phyloP scores from a whole-genome alignment of 2,113 vertebrate genomes.

The Dicerorhinus sumatrensis region DNA sequence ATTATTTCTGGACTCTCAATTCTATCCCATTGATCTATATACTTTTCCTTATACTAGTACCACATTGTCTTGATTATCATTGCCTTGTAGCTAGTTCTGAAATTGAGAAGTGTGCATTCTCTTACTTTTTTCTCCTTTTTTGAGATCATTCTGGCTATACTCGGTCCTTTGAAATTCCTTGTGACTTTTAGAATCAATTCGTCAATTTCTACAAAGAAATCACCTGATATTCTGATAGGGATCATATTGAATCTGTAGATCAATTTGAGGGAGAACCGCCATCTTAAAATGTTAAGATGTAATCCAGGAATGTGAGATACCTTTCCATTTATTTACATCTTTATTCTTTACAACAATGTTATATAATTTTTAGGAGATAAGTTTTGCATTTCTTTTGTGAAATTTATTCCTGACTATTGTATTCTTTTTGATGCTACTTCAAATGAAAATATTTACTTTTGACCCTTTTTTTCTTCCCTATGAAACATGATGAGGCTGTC shows the following conservation, averaged over 20 bases:
- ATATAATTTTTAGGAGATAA: neutral
- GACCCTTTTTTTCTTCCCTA: neutral
- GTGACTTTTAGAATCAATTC: neutral
- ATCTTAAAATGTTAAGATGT: neutral
- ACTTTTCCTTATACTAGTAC: neutral
- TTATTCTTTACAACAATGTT: neutral
- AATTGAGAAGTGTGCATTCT: neutral
- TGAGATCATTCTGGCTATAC: neutral
- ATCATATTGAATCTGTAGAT: neutral
- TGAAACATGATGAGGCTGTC: neutral
- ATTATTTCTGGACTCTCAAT: neutral
- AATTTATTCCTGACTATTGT: neutral
- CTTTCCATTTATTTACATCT: neutral
- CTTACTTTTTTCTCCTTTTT: neutral
- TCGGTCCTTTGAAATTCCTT: neutral
- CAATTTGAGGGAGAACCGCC: no score
- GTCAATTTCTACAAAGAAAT: neutral
- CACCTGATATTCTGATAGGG: neutral
- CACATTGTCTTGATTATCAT: neutral
- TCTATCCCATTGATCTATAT: neutral
- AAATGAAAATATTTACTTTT: neutral
- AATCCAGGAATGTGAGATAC: neutral
- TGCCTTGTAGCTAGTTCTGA: neutral
- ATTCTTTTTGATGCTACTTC: neutral
- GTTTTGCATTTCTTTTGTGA: neutral